Evolutionary conservation across 2,113 vertebrate species (phyloP), one percentile per base, ranked within the genome.

Genomic region (Sapajus apella): DNA sequence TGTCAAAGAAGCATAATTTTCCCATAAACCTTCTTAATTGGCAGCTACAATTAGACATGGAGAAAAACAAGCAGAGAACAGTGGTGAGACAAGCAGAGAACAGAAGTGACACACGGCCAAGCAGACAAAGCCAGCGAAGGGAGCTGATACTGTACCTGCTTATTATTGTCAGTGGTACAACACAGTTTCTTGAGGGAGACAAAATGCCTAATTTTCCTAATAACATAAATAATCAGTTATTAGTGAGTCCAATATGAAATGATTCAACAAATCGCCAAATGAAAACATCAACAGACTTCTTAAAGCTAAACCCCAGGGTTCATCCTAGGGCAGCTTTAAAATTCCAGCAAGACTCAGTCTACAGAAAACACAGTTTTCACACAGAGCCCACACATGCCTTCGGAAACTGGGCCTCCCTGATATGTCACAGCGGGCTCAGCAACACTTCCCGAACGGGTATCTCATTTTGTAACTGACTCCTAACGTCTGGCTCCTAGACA

Each of bases 151-250:
- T 45, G 68, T 98, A 99, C 99, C 99, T 99, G 99, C 97, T 99
- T 99, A 94, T 99, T 99, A 98, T 99, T 99, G 98, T 99, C 99
- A 81, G 98, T 98, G 92, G 97, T 84, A 95, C 98, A 98, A 68
- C 99, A 99, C 97, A 99, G 99, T 97, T 99, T 99, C 98, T 99
- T 99, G 98, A 99, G 99, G 91, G 99, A 99, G 86, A 99, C 99
- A 97, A 99, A 99, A 98, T 99, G 99, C 96, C 99, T 98, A 95
- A 99, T 99, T 98, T 99, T 99, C 98, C 99, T 99, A 98, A 92
- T 94, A 98, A 98, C 76, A 98, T 94, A 97, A 97, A 98, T 66
- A 98, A 97, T 73, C 45, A 70, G n/a, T 92, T 94, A 91, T 99
- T 98, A 98, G 96, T 11, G 18, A 87, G 75, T 96, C 81, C 96